Evolutionary conservation across 2,888 invertebrate species (phyloP).

Genomic region (Eristalinus aeneus): DNA sequence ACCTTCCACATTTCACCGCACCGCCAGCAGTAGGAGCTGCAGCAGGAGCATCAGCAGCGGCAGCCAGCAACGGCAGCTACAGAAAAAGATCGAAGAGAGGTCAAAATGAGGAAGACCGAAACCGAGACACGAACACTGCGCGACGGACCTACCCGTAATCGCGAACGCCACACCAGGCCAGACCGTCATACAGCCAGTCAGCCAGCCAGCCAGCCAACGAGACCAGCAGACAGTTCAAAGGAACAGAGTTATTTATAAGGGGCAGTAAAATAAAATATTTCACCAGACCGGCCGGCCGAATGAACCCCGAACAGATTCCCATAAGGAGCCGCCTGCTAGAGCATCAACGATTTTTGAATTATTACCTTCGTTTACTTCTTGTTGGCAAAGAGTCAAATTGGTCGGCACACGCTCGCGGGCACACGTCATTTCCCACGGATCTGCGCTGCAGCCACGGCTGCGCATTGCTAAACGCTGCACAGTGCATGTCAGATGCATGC

Average conservation of each 20-base stretch:
- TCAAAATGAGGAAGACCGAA: slow-evolving; percentile 72
- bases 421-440: slow-evolving; percentile 84
- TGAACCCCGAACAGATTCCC: slow-evolving; percentile 77
- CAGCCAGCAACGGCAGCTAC: slow-evolving; percentile 73
- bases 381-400: slow-evolving; percentile 81
- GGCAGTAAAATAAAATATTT: slow-evolving; percentile 72
- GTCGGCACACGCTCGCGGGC: slow-evolving; percentile 85
- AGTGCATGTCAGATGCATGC: slow-evolving; percentile 65
- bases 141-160: slow-evolving; percentile 66
- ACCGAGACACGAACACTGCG: slow-evolving; percentile 65
- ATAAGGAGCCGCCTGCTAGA: slow-evolving; percentile 76
- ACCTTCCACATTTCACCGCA: slow-evolving; percentile 78
- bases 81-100: slow-evolving; percentile 72
- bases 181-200: slow-evolving; percentile 53
- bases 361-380: slow-evolving; percentile 82
- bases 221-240: slow-evolving; percentile 75
- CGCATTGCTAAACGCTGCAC: slow-evolving; percentile 68
- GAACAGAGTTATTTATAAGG: slow-evolving; percentile 71
- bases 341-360: slow-evolving; percentile 78
- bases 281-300: slow-evolving; percentile 71
- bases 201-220: slow-evolving; percentile 58
- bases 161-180: slow-evolving; percentile 71
- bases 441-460: slow-evolving; percentile 57
- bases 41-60: slow-evolving; percentile 61
- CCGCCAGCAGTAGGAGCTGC: slow-evolving; percentile 41